Evolutionary conservation across 2,888 invertebrate genomes (phyloP), one percentile per base, ranked within the genome.

Genomic region (Prenolepis imparis): DNA sequence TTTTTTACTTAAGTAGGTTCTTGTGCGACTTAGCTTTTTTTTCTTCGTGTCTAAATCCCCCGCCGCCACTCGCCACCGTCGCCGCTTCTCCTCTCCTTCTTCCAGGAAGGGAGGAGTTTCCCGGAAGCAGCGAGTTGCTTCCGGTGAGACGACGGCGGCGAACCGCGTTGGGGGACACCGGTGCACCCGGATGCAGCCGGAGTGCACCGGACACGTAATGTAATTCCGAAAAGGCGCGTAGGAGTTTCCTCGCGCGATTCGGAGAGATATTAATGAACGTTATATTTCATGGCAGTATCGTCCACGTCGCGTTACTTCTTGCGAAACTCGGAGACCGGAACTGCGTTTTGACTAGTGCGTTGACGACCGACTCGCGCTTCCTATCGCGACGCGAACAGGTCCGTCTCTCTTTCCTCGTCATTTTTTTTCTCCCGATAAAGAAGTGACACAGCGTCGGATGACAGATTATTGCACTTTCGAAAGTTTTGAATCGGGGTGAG

Each of bases 231-330:
- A 70, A 32, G 24, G 28, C 70, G 75, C 41, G 59, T 64, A 36
- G 66, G 32, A 28, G 8, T n/a, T 52, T n/a, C 36, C 81, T 77
- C 80, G 75, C 81, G 82, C 88, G 68, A 64, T 75, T 85, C 87
- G 83, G 77, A 75, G 68, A 85, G 89, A 88, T 88, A 90, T 90
- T 81, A 83, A 89, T 88, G 68, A 90, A 84, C 52, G 66, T 85
- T 85, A 85, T 67, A 84, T 84, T 84, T 84, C 84, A 88, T 89
- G 89, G 89, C 89, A 89, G 90, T 89, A 89, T 90, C n/a, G n/a
- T n/a, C 90, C 75, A 68, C 77, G 83, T 86, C 83, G 84, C 87
- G 83, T 88, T 84, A 85, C 85, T 77, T 85, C 55, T 55, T 36
- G 78, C 67, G 83, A 85, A 82, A 80, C 83, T 84, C 24, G 87